These are phyloP conservation scores for Gasterosteus aculeatus DNA, from an alignment of 2,113 vertebrate species.

Conservation along the genomic window DNA sequence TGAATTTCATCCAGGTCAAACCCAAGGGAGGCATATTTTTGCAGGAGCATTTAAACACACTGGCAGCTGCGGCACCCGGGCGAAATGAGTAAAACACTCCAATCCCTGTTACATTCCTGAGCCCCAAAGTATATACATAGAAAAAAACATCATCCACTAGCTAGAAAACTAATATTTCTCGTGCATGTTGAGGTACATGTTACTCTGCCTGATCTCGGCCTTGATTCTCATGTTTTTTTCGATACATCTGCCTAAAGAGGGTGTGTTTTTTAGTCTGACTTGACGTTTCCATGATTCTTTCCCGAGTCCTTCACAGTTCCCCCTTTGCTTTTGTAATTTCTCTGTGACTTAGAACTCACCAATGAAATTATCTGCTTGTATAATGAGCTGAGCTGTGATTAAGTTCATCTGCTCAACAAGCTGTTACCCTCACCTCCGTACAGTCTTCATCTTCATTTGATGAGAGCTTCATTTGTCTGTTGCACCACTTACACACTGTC, in stretches of 20 bases:
- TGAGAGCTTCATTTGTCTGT: neutral
- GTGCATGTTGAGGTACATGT: neutral
- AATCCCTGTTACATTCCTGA: neutral
- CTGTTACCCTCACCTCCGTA: neutral
- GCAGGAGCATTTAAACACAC: neutral
- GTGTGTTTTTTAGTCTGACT: neutral
- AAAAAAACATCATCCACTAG: neutral
- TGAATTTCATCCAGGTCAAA: conserved; percentile 20
- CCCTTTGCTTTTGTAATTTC: conserved; percentile 3
- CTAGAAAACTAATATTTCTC: neutral
- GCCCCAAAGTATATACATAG: neutral
- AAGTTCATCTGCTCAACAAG: conserved; percentile 14
- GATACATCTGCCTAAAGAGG: neutral
- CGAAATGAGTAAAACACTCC: neutral
- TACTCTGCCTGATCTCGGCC: neutral
- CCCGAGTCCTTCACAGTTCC: neutral
- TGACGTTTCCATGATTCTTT: conserved; percentile 6
- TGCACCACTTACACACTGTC: neutral
- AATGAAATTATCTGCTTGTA: neutral
- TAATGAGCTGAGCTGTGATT: neutral
- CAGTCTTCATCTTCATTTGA: neutral
- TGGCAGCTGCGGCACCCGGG: conserved; percentile 3
- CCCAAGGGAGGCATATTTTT: conserved; percentile 1
- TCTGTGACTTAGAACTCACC: conserved; percentile 2
- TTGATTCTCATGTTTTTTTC: neutral